A percentile compares a stretch with the other conserved stretches of the same genome.
Conservation (phyloP, 2,113 vertebrate genomes). For the Saccopteryx bilineata region DNA sequence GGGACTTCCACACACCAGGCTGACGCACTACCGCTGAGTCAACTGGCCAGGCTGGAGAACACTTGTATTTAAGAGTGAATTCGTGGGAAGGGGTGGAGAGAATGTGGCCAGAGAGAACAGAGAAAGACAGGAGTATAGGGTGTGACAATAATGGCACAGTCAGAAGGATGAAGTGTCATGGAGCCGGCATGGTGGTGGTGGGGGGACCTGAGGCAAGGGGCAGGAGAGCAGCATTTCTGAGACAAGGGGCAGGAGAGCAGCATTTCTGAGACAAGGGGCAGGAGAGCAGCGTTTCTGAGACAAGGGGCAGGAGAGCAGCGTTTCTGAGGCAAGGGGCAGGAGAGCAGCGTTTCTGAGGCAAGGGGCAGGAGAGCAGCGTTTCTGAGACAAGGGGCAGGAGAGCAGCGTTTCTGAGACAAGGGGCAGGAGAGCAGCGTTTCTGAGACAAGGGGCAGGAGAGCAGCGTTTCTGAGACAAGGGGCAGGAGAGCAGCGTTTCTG, state of each 20-base stretch:
- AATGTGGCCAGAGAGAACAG: not conserved
- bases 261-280: not conserved
- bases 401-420: not conserved
- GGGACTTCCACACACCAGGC: no score
- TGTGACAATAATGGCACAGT: accelerated
- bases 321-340: no score
- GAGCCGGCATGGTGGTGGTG: not conserved
- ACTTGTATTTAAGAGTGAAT: not conserved
- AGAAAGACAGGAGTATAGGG: not conserved
- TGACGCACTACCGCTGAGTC: no score
- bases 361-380: no score
- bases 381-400: no score
- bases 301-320: not conserved
- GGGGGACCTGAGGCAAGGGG: not conserved
- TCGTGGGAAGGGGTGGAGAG: not conserved
- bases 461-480: not conserved
- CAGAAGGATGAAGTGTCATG: not conserved
- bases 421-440: not conserved
- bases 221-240: not conserved
- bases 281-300: not conserved
- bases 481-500: not conserved
- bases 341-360: no score
- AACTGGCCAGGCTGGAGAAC: not conserved
- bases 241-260: not conserved
- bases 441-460: not conserved